phyloP scores from a whole-genome alignment of 2,113 vertebrate genomes.

The Astur gentilis region DNA sequence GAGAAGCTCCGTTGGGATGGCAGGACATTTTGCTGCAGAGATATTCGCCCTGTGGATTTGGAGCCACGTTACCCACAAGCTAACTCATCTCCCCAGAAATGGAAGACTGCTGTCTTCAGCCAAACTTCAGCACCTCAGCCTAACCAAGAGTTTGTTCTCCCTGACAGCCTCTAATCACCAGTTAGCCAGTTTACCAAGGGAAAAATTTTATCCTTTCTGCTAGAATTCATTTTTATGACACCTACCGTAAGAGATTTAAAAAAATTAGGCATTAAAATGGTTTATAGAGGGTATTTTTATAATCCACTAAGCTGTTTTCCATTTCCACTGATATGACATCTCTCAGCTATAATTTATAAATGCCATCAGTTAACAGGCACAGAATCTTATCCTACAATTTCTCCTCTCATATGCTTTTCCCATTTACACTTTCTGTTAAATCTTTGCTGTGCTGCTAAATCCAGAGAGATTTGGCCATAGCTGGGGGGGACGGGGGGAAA shows the following conservation, averaged over 20 bases:
- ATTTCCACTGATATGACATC: slow-evolving; percentile 53
- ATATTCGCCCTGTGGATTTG: neutral
- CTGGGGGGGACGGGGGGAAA: neutral
- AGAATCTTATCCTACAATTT: slow-evolving; percentile 39
- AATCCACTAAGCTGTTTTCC: slow-evolving; percentile 62
- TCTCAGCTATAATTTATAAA: slow-evolving; percentile 65
- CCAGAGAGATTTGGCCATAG: slow-evolving; percentile 40
- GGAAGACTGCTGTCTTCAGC: neutral
- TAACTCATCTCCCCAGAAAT: neutral
- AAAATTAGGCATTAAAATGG: slow-evolving; percentile 60
- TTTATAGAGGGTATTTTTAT: slow-evolving; percentile 59
- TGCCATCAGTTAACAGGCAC: slow-evolving; percentile 52
- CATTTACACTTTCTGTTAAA: slow-evolving; percentile 61
- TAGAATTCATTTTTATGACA: slow-evolving; percentile 63
- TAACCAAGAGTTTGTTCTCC: neutral
- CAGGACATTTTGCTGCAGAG: neutral
- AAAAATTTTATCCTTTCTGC: slow-evolving; percentile 44
- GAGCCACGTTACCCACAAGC: neutral
- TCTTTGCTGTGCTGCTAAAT: slow-evolving; percentile 50
- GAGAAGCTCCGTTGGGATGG: neutral
- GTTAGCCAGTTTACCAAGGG: neutral
- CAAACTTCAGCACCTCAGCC: neutral
- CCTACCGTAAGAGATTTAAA: slow-evolving; percentile 42
- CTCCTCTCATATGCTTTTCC: slow-evolving; percentile 26
- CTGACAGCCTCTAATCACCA: slow-evolving; percentile 46